A percentile compares a stretch with the other conserved stretches of the same genome.
Evolutionary conservation across 1,140 invertebrate genomes (phyloP).

Genomic region (Lucilia cuprina): DNA sequence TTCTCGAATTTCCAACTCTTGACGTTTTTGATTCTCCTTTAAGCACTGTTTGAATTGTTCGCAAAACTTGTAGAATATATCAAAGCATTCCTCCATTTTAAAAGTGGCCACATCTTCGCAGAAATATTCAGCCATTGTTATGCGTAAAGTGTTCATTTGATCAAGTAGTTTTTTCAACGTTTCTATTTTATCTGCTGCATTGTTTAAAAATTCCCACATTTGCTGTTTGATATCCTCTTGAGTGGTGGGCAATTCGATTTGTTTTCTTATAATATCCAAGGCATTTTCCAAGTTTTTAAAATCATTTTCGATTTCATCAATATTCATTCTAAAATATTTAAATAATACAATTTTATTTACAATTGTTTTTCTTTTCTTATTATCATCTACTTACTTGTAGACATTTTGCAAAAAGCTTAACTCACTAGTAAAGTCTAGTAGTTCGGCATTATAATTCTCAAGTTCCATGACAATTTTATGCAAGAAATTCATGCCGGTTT

Average conservation of each 20-base stretch:
- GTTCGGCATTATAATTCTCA: constrained; percentile 80
- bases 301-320: neutral
- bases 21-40: constrained; percentile 79
- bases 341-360: neutral
- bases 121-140: constrained; percentile 89
- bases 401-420: constrained; percentile 85
- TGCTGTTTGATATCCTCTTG: constrained; percentile 84
- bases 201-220: constrained; percentile 87
- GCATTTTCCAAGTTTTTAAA: neutral
- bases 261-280: constrained; percentile 68
- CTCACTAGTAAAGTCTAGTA: constrained; percentile 81
- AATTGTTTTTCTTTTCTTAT: too few relatives aligned
- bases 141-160: constrained; percentile 80
- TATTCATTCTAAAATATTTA: neutral
- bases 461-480: constrained; percentile 95
- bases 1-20: constrained; percentile 82
- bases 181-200: constrained; percentile 80
- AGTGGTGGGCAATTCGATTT: constrained; percentile 79
- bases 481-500: constrained; percentile 95
- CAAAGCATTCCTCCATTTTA: constrained; percentile 95
- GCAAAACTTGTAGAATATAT: constrained; percentile 86
- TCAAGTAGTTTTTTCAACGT: constrained; percentile 81
- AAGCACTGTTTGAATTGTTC: constrained; percentile 82
- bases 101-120: constrained; percentile 91
- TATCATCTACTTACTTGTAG: constrained; percentile 74